Evolutionary conservation across 2,113 vertebrate species (phyloP), one percentile per base, ranked within the genome.

Genomic region (Triplophysa dalaica): DNA sequence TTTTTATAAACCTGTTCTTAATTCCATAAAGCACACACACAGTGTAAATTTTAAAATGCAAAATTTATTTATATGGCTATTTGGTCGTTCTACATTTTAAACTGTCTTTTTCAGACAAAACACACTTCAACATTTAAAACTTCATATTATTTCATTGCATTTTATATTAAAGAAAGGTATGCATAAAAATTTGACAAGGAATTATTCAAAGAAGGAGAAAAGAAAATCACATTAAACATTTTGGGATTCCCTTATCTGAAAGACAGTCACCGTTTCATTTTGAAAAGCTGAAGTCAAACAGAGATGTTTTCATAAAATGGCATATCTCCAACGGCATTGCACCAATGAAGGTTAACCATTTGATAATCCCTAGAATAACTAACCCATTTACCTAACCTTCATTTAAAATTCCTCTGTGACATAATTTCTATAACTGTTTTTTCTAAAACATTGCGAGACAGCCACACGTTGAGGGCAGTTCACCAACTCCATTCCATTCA

Each of bases 41-140:
- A 63, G 82, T 80, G 72, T 86, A 87, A 16, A 33, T 83, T 82
- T 81, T 87, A 88, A 94, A 93, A 90, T 85, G 84, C 85, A 85
- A 90, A 87, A 87, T 91, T 89, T 92, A 93, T 93, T 93, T 80
- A 86, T 85, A 81, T 83, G 81, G 63, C 79, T 87, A 81, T 84
- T 79, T 79, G 75, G 56, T 79, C 79, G 89, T 88, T 89, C 86
- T 85, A 91, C 89, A 92, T 87, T 87, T 89, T 86, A 75, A 70
- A 80, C 33, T 74, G 52, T 85, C 70, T 73, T 76, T 76, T 84
- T 82, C 54, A 75, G 74, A 78, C 69, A 67, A 74, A 87, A 85
- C 86, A 85, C 87, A 85, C 88, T 83, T 86, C 89, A 89, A 89
- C 87, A 87, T 89, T 89, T 82, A 75, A 81, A 88, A 89, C 87